Percentiles rank a stretch among this genome's conserved stretches.
Conservation (phyloP, 2,113 vertebrate species). For the Ciconia maguari region DNA sequence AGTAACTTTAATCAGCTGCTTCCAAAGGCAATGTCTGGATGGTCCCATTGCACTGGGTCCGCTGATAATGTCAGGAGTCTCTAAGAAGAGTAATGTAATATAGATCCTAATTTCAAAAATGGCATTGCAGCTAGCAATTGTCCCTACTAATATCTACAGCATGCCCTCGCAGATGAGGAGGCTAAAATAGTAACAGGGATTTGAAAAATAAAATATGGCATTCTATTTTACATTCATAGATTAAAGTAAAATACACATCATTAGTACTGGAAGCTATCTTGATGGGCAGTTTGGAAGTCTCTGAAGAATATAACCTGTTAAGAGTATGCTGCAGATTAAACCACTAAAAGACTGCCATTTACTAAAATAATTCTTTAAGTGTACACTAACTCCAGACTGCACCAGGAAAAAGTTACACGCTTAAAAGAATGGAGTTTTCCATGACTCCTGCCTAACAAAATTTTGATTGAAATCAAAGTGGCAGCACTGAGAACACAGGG, state of each 20-base stretch:
- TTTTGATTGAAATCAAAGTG: conserved; percentile 55
- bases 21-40: not conserved
- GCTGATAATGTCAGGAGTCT: not conserved
- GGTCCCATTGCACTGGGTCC: not conserved
- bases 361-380: not conserved
- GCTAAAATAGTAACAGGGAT: not conserved
- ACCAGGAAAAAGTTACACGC: not conserved
- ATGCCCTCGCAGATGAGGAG: not conserved
- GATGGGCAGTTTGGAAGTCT: not conserved
- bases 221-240: not conserved
- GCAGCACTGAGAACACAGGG: conserved; percentile 58
- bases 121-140: not conserved
- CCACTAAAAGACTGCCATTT: not conserved
- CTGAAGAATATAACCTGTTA: not conserved
- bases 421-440: conserved; percentile 13
- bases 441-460: conserved; percentile 30
- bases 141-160: not conserved
- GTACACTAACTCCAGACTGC: not conserved
- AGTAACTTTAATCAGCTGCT: not conserved
- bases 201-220: not conserved
- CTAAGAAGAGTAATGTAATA: not conserved
- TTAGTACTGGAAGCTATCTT: not conserved
- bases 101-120: not conserved
- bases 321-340: not conserved
- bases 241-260: not conserved